Base-by-base conservation (phyloP, 2,113 vertebrate genomes). In the Bolborhynchus lineola region DNA sequence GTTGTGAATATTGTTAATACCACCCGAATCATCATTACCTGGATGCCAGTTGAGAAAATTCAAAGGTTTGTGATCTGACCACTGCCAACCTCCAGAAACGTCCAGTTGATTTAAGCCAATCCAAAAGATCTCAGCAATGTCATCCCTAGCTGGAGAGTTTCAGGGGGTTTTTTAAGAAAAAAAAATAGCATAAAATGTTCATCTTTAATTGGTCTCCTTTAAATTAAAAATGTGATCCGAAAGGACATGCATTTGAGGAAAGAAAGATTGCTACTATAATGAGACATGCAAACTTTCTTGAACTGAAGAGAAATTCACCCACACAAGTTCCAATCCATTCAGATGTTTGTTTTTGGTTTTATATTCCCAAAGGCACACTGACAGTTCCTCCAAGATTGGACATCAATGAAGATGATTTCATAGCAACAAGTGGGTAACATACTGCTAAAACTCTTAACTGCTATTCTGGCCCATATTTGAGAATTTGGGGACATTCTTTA, bases 51-150 rank as follows among this genome's bases (percentile, higher is more conserved):
- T 99, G 79, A 99, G 83, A 93, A 99, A 97, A 64, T 96, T 97
- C 70, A 99, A 94, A 23, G 99, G 98, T 17, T 97, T 98, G 82
- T 99, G 98, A 64, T 99, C 99, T 19, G 99, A 99, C 99, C 99
- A 99, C 97, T 99, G 99, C 99, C 99, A 99, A 33, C 99, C 99
- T 82, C 98, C 98, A 93, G 98, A 97, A 78, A 96, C 75, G 14
- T 99, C 99, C 76, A 99, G 95, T 44, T 99, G 99, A 97, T 99
- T 99, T 92, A 99, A 98, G 59, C 99, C 99, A 80, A 99, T 99
- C 99, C 99, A 99, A 96, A 99, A 98, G 88, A 95, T 93, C 80
- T 97, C 97, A 4, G 99, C 98, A 55, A 99, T 92, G 41, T 37
- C 96, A 88, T 98, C 96, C 92, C 96, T 98, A 71, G 39, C 98